These are phyloP conservation scores for Acanthochromis polyacanthus DNA, from an alignment of 2,113 vertebrate genomes.

Conservation along the genomic window DNA sequence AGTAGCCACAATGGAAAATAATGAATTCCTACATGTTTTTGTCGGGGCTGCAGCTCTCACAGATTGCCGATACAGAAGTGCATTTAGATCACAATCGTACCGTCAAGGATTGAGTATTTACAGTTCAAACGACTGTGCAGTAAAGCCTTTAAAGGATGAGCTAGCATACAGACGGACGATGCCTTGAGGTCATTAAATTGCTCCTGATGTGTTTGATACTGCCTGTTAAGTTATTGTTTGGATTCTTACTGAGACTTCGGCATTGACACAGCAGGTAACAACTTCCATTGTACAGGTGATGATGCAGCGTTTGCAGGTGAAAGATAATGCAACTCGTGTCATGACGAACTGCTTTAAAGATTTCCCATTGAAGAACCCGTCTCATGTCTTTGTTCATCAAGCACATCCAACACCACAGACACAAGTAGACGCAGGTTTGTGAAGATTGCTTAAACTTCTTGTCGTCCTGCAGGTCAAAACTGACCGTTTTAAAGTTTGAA, in stretches of 20 bases:
- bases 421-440: neutral
- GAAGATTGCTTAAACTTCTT: neutral
- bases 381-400: constrained; percentile 9
- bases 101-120: neutral
- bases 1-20: constrained; percentile 34
- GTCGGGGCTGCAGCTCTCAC: neutral
- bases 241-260: constrained; percentile 7
- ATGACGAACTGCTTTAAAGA: constrained; percentile 31
- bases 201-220: constrained; percentile 12
- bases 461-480: too few species aligned
- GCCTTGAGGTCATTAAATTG: neutral
- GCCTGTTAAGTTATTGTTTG: constrained; percentile 23
- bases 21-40: constrained; percentile 50
- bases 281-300: constrained; percentile 8
- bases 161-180: neutral
- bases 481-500: too few species aligned
- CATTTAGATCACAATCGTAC: constrained; percentile 1
- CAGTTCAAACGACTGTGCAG: constrained; percentile 3
- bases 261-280: neutral
- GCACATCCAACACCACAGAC: neutral
- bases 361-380: constrained; percentile 5
- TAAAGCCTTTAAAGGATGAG: constrained; percentile 2
- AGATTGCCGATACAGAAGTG: constrained; percentile 9
- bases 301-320: constrained; percentile 6
- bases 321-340: neutral